A percentile compares a stretch with the other conserved stretches of the same genome.
phyloP scores from a whole-genome alignment of 92 coral and sea anemone species.

The Palythoa grandiflora region DNA sequence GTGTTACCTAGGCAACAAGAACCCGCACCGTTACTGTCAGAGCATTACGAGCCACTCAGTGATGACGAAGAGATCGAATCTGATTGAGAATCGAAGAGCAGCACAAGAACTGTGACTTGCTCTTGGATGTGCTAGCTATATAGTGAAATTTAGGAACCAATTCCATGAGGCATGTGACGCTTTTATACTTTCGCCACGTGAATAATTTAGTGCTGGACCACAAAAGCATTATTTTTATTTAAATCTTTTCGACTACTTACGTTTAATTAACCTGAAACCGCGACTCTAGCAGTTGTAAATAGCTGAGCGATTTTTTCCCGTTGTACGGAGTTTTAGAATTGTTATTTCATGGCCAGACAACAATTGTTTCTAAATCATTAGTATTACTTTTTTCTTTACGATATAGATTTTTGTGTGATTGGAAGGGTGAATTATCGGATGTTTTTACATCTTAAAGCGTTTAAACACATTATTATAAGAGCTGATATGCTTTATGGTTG shows the following conservation, averaged over 20 bases:
- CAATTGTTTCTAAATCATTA: background rate
- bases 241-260: too few relatives aligned
- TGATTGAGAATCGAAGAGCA: background rate
- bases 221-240: background rate
- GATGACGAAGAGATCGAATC: slow-evolving; percentile 82
- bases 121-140: background rate
- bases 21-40: slow-evolving; percentile 84
- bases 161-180: background rate
- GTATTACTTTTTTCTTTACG: background rate
- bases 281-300: too few relatives aligned
- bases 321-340: background rate
- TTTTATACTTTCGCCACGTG: background rate
- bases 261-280: too few relatives aligned
- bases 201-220: background rate
- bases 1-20: slow-evolving; percentile 84
- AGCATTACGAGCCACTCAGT: slow-evolving; percentile 96
- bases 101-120: background rate
- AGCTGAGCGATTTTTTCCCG: background rate
- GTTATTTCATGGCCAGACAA: background rate
- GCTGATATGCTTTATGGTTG: background rate
- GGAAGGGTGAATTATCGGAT: background rate
- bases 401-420: background rate
- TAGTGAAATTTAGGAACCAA: background rate
- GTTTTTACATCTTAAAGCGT: background rate
- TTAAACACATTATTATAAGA: background rate